A percentile compares a stretch with the other conserved stretches of the same genome.
phyloP scores from a whole-genome alignment of 1,140 invertebrate genomes.

The Drosophila willistoni region DNA sequence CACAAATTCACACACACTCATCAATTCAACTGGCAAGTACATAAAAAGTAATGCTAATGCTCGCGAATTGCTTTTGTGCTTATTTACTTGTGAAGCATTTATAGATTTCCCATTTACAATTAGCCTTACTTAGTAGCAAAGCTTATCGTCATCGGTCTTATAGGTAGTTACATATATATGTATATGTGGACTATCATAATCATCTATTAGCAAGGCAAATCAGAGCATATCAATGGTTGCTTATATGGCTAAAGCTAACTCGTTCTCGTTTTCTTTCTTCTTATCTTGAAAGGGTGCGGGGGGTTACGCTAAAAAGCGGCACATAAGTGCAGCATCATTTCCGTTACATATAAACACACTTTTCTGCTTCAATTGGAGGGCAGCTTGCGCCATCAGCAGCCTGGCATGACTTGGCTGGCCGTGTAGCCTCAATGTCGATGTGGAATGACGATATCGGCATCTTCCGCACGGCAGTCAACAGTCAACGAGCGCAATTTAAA shows the following conservation, averaged over 20 bases:
- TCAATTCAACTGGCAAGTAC: slow-evolving; percentile 59
- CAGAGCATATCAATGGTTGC: slow-evolving; percentile 47
- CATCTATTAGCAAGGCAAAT: slow-evolving; percentile 73
- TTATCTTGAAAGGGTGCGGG: slow-evolving; percentile 1
- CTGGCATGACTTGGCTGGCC: slow-evolving; percentile 73
- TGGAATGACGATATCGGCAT: slow-evolving; percentile 44
- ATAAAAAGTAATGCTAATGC: slow-evolving; percentile 66
- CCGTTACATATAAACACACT: slow-evolving; percentile 81
- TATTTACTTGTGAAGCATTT: slow-evolving; percentile 45
- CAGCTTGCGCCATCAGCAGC: slow-evolving; percentile 24
- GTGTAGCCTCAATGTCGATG: slow-evolving; percentile 24
- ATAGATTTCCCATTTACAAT: slow-evolving; percentile 72
- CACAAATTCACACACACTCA: slow-evolving; percentile 23
- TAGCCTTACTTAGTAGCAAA: slow-evolving; percentile 62
- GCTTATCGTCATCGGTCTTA: slow-evolving; percentile 50
- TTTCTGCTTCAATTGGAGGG: slow-evolving; percentile 71
- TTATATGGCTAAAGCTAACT: slow-evolving; percentile 41
- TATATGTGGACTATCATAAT: slow-evolving; percentile 48
- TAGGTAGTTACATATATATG: slow-evolving; percentile 4
- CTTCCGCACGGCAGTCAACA: slow-evolving; percentile 79
- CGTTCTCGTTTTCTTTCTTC: slow-evolving; percentile 38
- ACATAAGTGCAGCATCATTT: slow-evolving; percentile 79
- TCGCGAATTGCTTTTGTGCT: slow-evolving; percentile 17
- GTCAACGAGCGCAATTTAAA: slow-evolving; percentile 82
- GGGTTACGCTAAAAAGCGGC: slow-evolving; percentile 43